Base-by-base conservation (phyloP, 2,888 invertebrate genomes). In the Fragum whitleyi region DNA sequence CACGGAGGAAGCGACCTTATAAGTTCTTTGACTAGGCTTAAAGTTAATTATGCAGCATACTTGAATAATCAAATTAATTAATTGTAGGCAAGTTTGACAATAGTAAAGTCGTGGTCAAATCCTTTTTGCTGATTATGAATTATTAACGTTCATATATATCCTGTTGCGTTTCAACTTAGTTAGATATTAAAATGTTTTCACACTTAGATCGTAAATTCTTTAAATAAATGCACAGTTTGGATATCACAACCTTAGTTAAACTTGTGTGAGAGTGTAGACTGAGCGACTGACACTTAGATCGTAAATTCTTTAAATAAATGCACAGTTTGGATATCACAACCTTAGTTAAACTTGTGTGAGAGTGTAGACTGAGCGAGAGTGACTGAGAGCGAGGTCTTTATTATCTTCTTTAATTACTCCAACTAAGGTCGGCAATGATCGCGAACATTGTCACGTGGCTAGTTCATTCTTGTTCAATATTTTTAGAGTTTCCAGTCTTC, bases 321-420 rank as follows among this genome's bases (percentile, higher is more conserved):
- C n/a, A n/a, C n/a, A n/a, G n/a, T n/a, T n/a, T n/a, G n/a, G n/a
- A n/a, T n/a, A n/a, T n/a, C n/a, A n/a, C n/a, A n/a, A n/a, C n/a
- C n/a, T n/a, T n/a, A n/a, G n/a, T n/a, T n/a, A n/a, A n/a, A n/a
- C n/a, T n/a, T n/a, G n/a, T n/a, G n/a, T n/a, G n/a, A n/a, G n/a
- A n/a, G n/a, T 32, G 57, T 76, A 28, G 6, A 69, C 26, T 68
- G 75, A 6, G 62, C 62, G n/a, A n/a, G n/a, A n/a, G n/a, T n/a
- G n/a, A n/a, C n/a, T n/a, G 21, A 88, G 83, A 81, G 51, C 78
- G 53, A 88, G 88, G 70, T 83, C 81, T 2, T 83, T 88, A 7
- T 42, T 42, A 42, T 42, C 42, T 42, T 42, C 42, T 42, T 42
- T 11, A 11, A 11, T 42, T 16, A 11, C 42, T 42, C 11, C 11